Base-by-base conservation (phyloP, 2,113 vertebrate species). In the Leucopternis melanops region DNA sequence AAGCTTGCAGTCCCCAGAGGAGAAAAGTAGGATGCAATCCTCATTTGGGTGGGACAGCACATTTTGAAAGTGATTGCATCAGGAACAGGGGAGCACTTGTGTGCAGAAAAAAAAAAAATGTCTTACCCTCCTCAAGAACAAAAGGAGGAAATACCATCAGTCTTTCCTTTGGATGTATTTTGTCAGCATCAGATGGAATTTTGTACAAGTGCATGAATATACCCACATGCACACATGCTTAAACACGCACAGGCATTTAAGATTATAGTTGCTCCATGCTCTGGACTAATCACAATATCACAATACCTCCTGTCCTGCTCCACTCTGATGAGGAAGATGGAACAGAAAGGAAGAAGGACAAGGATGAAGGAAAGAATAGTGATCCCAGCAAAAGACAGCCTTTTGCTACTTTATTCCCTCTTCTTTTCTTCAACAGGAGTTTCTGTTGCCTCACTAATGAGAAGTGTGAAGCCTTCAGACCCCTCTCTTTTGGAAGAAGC, bases 61-160 rank as follows among this genome's bases (percentile, higher is more conserved):
- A 70, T 77, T 91, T 89, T 77, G 81, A 91, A 90, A 94, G 57
- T 71, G 80, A 95, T 79, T 97, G 72, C 62, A 44, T 87, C 58
- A 91, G 84, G 73, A 95, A 80, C 87, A 95, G 47, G 57, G 73
- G 87, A 95, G 44, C 50, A 85, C 52, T 91, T 92, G 10, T 85
- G 34, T 40, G 40, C 66, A 87, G 81, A 87, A 92, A 94, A 93
- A 93, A 83, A 47, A 70, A 93, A 83, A 47, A 70, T 3, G 34
- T 79, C 81, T 94, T 92, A 49, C 81, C 21, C 66, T 82, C 40
- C 70, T 92, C 45, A 89, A 82, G 74, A 90, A 97, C 95, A 97
- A 97, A 96, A 90, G 94, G 27, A 96, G 96, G 96, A 97, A 97
- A 97, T 95, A 85, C 19, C 91, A 89, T 61, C 95, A 81, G 11